phyloP scores from a whole-genome alignment of 1,140 invertebrate species.

The Sweltsa coloradensis region DNA sequence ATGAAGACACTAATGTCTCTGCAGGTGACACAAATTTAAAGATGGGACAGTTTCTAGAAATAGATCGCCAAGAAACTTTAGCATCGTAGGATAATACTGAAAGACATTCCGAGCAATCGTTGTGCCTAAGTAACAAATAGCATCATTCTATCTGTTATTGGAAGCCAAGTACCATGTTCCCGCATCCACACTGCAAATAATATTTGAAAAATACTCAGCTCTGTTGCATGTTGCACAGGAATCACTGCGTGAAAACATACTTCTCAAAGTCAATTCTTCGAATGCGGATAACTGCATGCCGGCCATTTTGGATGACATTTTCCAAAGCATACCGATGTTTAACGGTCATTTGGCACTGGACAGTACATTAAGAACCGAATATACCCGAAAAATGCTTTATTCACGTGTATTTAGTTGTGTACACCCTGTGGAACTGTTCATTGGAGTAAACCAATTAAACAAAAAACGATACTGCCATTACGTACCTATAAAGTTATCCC shows the following conservation, averaged over 20 bases:
- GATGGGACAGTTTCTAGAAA: too few species aligned
- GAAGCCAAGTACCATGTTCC: not conserved
- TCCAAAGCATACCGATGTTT: not conserved
- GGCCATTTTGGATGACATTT: not conserved
- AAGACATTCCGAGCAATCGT: not conserved
- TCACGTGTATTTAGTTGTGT: not conserved
- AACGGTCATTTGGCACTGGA: not conserved
- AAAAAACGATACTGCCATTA: conserved; percentile 21
- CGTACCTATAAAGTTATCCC: conserved; percentile 19
- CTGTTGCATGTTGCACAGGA: not conserved
- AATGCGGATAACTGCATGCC: not conserved
- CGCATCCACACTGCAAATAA: not conserved
- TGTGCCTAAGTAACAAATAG: not conserved
- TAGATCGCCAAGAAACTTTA: too few species aligned
- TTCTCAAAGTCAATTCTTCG: not conserved
- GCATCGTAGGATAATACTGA: too few species aligned
- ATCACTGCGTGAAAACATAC: not conserved
- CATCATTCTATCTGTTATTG: not conserved
- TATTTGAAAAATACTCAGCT: not conserved
- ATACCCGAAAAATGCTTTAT: not conserved
- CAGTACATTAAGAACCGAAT: not conserved
- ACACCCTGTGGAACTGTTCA: not conserved
- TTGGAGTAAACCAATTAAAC: not conserved
- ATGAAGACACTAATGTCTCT: too few species aligned
- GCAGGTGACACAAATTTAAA: too few species aligned